A percentile compares a stretch with the other conserved stretches of the same genome.
phyloP scores from a whole-genome alignment of 2,113 vertebrate species.

The Hylia prasina region DNA sequence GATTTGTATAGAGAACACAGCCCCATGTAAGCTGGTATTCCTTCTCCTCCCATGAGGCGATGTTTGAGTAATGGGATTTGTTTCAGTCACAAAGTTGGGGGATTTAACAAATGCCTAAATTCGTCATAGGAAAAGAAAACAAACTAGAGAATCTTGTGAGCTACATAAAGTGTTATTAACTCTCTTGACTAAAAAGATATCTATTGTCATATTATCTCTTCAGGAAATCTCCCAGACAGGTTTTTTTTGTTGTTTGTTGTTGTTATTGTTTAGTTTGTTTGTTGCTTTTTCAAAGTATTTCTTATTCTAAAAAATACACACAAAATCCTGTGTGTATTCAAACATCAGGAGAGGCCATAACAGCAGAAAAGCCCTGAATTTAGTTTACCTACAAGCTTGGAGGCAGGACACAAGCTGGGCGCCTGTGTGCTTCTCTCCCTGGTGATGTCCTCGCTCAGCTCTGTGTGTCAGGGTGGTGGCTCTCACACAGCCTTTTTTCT shows the following conservation, averaged over 20 bases:
- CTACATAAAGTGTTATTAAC: neutral
- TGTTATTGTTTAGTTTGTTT: neutral
- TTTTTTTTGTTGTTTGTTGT: neutral
- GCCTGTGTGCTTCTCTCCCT: neutral
- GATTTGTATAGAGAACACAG: neutral
- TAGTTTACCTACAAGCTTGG: neutral
- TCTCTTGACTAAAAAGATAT: neutral
- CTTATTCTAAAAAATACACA: neutral
- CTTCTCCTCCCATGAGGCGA: neutral
- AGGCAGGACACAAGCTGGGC: neutral
- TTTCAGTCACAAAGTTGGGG: neutral
- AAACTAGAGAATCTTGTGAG: neutral
- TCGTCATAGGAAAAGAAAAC: neutral
- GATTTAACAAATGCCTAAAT: neutral
- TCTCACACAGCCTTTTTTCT: neutral
- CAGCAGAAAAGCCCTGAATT: neutral
- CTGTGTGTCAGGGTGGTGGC: neutral
- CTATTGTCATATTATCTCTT: neutral
- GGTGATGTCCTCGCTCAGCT: neutral
- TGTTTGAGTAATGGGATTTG: neutral
- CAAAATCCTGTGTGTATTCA: neutral
- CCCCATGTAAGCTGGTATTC: neutral
- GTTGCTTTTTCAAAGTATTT: neutral
- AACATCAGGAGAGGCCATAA: neutral
- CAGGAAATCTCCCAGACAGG: neutral